phyloP scores from a whole-genome alignment of 2,797 vertebrate species.

The Gobio occitaniae region DNA sequence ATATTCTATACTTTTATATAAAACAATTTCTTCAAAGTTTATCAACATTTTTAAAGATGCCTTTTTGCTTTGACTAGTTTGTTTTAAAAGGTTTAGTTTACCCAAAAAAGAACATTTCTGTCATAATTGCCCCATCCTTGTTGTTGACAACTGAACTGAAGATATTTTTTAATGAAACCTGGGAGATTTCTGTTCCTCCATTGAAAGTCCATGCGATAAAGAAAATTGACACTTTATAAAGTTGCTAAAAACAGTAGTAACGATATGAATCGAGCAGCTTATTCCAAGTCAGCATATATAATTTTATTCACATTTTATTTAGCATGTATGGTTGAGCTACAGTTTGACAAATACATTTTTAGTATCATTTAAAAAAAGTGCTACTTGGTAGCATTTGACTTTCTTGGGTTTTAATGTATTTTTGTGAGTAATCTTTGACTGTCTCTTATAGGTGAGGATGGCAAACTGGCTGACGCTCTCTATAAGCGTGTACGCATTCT shows the following conservation, averaged over 20 bases:
- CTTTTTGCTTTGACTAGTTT: not conserved
- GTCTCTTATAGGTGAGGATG: slow-evolving; percentile 73
- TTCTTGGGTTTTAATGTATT: not conserved
- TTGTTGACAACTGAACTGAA: not conserved
- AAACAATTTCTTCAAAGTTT: not conserved
- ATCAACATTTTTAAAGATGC: not conserved
- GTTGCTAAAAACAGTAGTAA: not conserved
- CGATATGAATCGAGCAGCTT: not conserved
- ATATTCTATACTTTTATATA: not conserved
- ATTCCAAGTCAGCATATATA: not conserved
- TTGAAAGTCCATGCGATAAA: not conserved
- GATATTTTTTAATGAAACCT: not conserved
- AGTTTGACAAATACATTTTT: not conserved
- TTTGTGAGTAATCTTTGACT: not conserved
- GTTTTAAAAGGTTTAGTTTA: not conserved
- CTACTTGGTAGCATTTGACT: not conserved
- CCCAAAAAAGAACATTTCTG: not conserved
- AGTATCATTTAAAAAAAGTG: not conserved
- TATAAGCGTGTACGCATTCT: slow-evolving; percentile 83
- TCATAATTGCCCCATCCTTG: not conserved
- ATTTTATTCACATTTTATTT: not conserved
- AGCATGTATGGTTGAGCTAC: too few species aligned
- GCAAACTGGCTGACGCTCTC: slow-evolving; percentile 74
- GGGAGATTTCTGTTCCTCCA: not conserved
- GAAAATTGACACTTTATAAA: not conserved